A percentile compares a stretch with the other conserved stretches of the same genome.
Conservation (phyloP, 1,140 invertebrate genomes). For the Cylas formicarius region DNA sequence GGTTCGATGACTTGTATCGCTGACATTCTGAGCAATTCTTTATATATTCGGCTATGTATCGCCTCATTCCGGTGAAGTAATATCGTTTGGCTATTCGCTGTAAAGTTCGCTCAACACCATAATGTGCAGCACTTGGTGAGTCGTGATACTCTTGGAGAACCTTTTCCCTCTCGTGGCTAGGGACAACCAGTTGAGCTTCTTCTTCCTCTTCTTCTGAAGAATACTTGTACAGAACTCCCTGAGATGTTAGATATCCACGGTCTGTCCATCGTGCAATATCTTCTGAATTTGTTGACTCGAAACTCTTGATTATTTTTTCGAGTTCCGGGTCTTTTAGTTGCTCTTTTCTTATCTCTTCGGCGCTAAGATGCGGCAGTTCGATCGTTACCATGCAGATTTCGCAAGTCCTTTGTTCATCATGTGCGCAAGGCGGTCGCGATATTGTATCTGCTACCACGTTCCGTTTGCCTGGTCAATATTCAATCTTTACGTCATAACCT, state of each 20-base stretch:
- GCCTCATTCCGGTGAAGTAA: slow-evolving; percentile 33
- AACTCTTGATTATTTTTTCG: slow-evolving; percentile 6
- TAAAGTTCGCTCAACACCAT: slow-evolving; percentile 27
- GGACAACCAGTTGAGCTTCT: slow-evolving; percentile 26
- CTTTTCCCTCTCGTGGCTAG: slow-evolving; percentile 14
- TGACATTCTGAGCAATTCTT: too few relatives aligned
- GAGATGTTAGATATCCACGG: slow-evolving; percentile 25
- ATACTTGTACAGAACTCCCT: slow-evolving; percentile 30
- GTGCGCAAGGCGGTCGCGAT: slow-evolving; percentile 10
- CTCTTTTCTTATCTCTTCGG: too few relatives aligned
- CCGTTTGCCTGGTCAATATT: slow-evolving; percentile 18
- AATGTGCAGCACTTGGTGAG: slow-evolving; percentile 28
- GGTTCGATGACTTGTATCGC: slow-evolving; percentile 23
- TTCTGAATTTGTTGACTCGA: too few relatives aligned
- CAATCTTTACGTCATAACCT: slow-evolving; percentile 12
- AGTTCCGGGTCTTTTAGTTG: slow-evolving; percentile 6
- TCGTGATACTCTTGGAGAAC: slow-evolving; percentile 30
- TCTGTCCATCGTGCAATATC: slow-evolving; percentile 23
- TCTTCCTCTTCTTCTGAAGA: slow-evolving; percentile 25
- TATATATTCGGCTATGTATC: slow-evolving; percentile 25
- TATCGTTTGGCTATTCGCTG: slow-evolving; percentile 23
- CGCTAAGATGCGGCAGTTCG: too few relatives aligned
- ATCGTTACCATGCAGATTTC: slow-evolving; percentile 24
- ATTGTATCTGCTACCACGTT: slow-evolving; percentile 17
- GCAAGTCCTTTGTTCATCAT: slow-evolving; percentile 8